These are phyloP conservation scores for Drosophila leontia DNA, from an alignment of 1,140 invertebrate genomes.

Conservation along the genomic window DNA sequence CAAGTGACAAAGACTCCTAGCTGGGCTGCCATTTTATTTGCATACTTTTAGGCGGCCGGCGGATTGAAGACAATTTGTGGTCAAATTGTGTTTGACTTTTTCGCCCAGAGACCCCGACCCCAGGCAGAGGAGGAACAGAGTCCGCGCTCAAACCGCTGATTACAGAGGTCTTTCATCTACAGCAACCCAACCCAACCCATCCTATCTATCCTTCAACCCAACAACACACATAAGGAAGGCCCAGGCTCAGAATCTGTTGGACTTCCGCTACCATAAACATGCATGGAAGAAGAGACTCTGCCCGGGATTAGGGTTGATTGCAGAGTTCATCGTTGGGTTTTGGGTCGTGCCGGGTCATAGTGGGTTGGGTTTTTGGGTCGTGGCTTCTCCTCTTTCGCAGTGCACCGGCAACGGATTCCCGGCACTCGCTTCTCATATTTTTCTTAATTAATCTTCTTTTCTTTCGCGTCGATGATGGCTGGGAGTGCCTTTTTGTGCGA, in stretches of 20 bases:
- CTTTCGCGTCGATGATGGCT: constrained; percentile 43
- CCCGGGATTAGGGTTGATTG: constrained; percentile 28
- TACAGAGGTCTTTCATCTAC: constrained; percentile 19
- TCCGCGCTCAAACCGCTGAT: constrained; percentile 13
- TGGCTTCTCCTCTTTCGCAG: constrained; percentile 12
- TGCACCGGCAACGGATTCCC: constrained; percentile 64
- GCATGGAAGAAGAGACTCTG: constrained; percentile 4
- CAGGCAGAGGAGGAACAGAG: too few relatives aligned
- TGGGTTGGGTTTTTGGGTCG: neutral
- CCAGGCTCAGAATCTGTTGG: neutral
- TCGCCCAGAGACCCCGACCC: neutral
- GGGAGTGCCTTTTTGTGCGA: constrained; percentile 31
- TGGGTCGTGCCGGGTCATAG: constrained; percentile 1
- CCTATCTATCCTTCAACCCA: neutral
- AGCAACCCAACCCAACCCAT: neutral
- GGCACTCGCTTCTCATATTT: constrained; percentile 69
- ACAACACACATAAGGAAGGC: neutral
- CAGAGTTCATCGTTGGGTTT: constrained; percentile 24
- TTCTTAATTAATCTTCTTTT: constrained; percentile 78
- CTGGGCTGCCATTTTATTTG: constrained; percentile 47
- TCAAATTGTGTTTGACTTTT: constrained; percentile 57
- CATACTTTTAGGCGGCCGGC: constrained; percentile 57
- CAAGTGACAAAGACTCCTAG: constrained; percentile 19
- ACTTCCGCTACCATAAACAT: constrained; percentile 17
- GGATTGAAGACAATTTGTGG: constrained; percentile 54